These are phyloP conservation scores for Crotalus helleri DNA, from an alignment of 2,113 vertebrate genomes.

Conservation along the genomic window DNA sequence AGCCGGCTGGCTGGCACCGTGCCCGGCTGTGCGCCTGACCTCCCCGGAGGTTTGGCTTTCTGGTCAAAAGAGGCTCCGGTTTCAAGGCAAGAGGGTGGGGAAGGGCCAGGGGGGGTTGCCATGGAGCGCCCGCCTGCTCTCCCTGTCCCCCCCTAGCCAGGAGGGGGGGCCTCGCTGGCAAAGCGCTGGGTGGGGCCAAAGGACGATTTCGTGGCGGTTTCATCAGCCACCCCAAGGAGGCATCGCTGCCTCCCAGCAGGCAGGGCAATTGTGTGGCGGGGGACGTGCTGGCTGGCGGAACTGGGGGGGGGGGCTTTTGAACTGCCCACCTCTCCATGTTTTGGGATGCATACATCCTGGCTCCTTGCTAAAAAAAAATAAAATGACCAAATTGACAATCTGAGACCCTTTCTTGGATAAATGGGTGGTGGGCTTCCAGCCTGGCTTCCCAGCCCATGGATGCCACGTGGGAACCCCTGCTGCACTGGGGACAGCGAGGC, in stretches of 20 bases:
- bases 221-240: constrained; percentile 19
- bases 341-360: too few relatives aligned
- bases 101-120: background rate
- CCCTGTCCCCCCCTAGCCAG: background rate
- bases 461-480: background rate
- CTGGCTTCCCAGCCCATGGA: background rate
- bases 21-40: background rate
- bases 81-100: background rate
- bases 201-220: constrained; percentile 7
- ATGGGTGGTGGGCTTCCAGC: background rate
- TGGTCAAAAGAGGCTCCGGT: background rate
- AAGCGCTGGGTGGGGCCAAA: background rate
- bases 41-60: background rate
- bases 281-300: background rate
- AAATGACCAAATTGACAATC: background rate
- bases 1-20: background rate
- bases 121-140: background rate
- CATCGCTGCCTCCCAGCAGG: background rate
- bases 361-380: background rate
- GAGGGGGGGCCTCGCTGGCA: background rate
- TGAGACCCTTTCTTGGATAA: background rate
- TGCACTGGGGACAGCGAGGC: background rate
- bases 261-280: background rate
- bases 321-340: background rate
- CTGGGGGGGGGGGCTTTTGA: background rate